phyloP scores from a whole-genome alignment of 2,888 invertebrate genomes.

The Thymelicus lineola region DNA sequence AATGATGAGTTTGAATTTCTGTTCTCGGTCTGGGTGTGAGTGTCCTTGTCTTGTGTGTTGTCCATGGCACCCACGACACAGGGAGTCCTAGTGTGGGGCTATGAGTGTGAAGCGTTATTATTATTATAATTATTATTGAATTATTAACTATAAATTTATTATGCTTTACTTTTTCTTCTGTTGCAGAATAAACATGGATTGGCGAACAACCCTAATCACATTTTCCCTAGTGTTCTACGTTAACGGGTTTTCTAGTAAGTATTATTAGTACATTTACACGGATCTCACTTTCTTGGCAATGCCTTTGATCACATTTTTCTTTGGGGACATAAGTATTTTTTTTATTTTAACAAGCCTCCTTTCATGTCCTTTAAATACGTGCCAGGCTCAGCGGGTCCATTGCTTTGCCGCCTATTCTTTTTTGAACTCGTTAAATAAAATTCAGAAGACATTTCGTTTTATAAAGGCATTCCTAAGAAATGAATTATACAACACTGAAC shows the following conservation, averaged over 20 bases:
- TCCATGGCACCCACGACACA: too few species aligned
- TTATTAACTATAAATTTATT: too few species aligned
- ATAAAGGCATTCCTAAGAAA: not conserved
- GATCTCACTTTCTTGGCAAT: conserved; percentile 13
- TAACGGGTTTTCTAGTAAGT: conserved; percentile 80
- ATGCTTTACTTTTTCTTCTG: conserved; percentile 37
- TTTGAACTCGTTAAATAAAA: conserved; percentile 15
- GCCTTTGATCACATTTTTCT: conserved; percentile 28
- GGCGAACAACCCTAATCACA: conserved; percentile 66
- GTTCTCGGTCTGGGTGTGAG: too few species aligned
- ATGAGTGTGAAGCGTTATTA: too few species aligned
- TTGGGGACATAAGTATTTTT: conserved; percentile 18
- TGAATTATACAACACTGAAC: not conserved
- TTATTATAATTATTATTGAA: too few species aligned
- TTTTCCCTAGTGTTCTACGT: conserved; percentile 66
- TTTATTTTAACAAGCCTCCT: conserved; percentile 33
- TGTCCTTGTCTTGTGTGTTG: too few species aligned
- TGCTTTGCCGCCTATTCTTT: conserved; percentile 23
- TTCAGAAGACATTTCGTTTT: conserved; percentile 14
- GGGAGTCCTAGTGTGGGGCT: too few species aligned
- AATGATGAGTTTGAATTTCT: too few species aligned
- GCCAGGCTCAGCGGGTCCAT: conserved; percentile 11
- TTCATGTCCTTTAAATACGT: conserved; percentile 31
- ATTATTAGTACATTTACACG: conserved; percentile 12
- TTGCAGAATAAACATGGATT: conserved; percentile 77